Conservation (phyloP, 2,888 invertebrate genomes). For the Nebria salina region DNA sequence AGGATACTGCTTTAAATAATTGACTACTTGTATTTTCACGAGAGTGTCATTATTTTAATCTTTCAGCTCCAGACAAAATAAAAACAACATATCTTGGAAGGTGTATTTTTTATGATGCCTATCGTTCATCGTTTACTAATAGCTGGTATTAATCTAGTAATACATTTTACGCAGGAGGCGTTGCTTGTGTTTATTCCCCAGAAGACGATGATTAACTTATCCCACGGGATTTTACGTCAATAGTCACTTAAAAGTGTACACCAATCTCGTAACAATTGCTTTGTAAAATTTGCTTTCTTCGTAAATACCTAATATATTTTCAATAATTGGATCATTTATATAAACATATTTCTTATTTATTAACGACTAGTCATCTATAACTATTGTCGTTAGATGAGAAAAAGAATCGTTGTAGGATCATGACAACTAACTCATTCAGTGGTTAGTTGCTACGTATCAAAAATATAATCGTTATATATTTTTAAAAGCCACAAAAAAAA, state of each 20-base stretch:
- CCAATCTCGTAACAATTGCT: not conserved
- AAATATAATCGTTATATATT: too few species aligned
- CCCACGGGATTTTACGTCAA: conserved; percentile 30
- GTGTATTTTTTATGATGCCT: not conserved
- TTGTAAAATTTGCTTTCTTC: not conserved
- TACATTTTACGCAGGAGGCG: conserved; percentile 20
- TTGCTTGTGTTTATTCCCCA: conserved; percentile 15
- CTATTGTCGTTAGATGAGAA: too few species aligned
- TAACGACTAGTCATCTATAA: too few species aligned
- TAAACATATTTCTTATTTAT: too few species aligned
- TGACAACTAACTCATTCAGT: too few species aligned
- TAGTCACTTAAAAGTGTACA: conserved; percentile 8
- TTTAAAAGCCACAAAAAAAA: too few species aligned
- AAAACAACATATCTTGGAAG: not conserved
- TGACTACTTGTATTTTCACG: not conserved
- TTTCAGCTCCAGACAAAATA: not conserved
- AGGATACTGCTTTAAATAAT: not conserved
- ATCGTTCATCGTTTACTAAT: conserved; percentile 9
- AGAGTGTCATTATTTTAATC: not conserved
- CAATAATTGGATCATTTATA: too few species aligned
- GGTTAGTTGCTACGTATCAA: too few species aligned
- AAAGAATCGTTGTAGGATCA: too few species aligned
- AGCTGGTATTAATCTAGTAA: conserved; percentile 27
- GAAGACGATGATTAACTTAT: conserved; percentile 26
- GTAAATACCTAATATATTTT: not conserved